A percentile compares a stretch with the other conserved stretches of the same genome.
Evolutionary conservation across 2,113 vertebrate species (phyloP).

Genomic region (Syngnathus scovelli): DNA sequence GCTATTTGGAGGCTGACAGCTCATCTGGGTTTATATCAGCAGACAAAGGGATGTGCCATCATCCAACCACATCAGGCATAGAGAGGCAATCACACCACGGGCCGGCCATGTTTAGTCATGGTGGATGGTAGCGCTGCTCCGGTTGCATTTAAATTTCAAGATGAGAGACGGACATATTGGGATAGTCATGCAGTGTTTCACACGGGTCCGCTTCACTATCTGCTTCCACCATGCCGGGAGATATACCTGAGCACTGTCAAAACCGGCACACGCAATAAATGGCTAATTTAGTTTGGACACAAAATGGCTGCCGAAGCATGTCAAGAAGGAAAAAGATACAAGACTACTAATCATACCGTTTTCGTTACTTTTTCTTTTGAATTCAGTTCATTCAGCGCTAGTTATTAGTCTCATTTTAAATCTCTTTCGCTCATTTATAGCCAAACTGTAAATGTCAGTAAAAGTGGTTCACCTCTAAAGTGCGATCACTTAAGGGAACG

Average conservation of each 20-base stretch:
- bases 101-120: slow-evolving; percentile 62
- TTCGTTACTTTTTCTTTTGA: not conserved
- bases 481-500: slow-evolving; percentile 2
- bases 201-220: slow-evolving; percentile 45
- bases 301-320: slow-evolving; percentile 50
- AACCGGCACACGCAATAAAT: slow-evolving; percentile 40
- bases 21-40: slow-evolving; percentile 66
- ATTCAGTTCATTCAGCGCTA: not conserved
- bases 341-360: slow-evolving; percentile 38
- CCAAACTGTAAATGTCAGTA: not conserved
- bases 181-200: slow-evolving; percentile 54
- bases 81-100: slow-evolving; percentile 65
- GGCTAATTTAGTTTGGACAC: slow-evolving; percentile 49
- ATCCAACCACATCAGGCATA: slow-evolving; percentile 70
- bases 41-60: slow-evolving; percentile 58
- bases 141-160: slow-evolving; percentile 31
- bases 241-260: slow-evolving; percentile 61
- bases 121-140: slow-evolving; percentile 44
- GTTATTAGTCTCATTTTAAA: too few relatives aligned
- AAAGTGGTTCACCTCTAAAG: not conserved
- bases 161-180: slow-evolving; percentile 39
- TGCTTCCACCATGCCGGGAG: slow-evolving; percentile 47
- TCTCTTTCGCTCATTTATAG: not conserved
- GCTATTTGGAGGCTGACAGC: slow-evolving; percentile 62
- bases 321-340: slow-evolving; percentile 40